phyloP scores from a whole-genome alignment of 2,113 vertebrate genomes.

The Ictalurus punctatus region DNA sequence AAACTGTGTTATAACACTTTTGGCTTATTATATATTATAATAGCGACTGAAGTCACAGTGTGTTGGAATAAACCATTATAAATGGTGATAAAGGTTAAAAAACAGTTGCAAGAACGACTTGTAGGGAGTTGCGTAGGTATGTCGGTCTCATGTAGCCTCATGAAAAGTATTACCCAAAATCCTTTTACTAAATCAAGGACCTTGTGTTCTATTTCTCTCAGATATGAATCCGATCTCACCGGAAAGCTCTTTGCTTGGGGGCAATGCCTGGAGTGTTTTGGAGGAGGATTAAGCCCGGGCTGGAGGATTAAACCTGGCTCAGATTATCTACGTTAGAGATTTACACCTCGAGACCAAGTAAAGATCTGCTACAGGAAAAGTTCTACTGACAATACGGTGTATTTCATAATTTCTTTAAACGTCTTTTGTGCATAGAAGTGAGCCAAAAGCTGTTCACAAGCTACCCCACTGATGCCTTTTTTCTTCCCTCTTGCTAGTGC shows the following conservation, averaged over 20 bases:
- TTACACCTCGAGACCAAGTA: neutral
- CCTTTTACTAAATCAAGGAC: neutral
- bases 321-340: neutral
- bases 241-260: conserved; percentile 14
- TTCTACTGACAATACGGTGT: neutral
- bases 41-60: neutral
- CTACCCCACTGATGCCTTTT: neutral
- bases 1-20: neutral
- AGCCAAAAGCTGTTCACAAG: conserved; percentile 1
- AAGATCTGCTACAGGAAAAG: neutral
- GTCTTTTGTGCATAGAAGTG: neutral
- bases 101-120: neutral
- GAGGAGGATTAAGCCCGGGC: neutral
- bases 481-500: neutral
- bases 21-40: neutral
- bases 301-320: neutral
- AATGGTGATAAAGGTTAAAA: neutral
- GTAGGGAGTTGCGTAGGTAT: neutral
- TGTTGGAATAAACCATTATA: neutral
- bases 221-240: conserved; percentile 21
- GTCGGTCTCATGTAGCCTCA: neutral
- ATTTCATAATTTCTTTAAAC: neutral
- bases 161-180: neutral
- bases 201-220: conserved; percentile 9
- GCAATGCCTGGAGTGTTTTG: no score